These are phyloP conservation scores for Drosophila pseudotakahashii DNA, from an alignment of 2,888 invertebrate genomes.

Conservation along the genomic window DNA sequence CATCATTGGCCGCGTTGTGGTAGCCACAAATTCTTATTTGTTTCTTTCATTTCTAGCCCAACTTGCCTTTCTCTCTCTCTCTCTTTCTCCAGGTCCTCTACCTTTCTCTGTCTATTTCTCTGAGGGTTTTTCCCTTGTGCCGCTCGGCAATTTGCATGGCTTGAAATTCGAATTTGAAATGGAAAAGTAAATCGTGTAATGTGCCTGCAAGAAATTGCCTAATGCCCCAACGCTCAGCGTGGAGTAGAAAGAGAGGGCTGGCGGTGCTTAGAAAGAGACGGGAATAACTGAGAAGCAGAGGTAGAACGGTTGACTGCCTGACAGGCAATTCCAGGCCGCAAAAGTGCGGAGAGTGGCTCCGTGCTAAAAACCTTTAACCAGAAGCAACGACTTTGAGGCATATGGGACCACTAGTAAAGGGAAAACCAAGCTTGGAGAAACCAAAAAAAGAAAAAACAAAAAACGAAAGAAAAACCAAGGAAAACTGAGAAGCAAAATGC, in stretches of 20 bases:
- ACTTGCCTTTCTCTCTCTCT: constrained; percentile 3
- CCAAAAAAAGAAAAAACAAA: constrained; percentile 12
- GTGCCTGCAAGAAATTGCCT: constrained; percentile 78
- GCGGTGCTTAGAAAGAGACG: neutral
- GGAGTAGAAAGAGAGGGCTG: constrained; percentile 1
- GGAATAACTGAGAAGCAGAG: neutral
- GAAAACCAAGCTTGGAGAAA: constrained; percentile 35
- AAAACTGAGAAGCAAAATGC: constrained; percentile 29
- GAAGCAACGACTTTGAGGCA: constrained; percentile 68
- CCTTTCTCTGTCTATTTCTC: constrained; percentile 22
- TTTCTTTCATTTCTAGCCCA: constrained; percentile 46
- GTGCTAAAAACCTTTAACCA: constrained; percentile 63
- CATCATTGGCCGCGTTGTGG: constrained; percentile 74
- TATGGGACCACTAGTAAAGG: constrained; percentile 58
- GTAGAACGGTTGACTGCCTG: constrained; percentile 32
- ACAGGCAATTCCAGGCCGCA: constrained; percentile 63
- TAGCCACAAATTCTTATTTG: constrained; percentile 61
- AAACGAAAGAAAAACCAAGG: constrained; percentile 12
- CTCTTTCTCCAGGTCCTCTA: constrained; percentile 11
- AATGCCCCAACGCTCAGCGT: constrained; percentile 55
- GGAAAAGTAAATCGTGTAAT: constrained; percentile 79
- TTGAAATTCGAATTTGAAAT: constrained; percentile 76
- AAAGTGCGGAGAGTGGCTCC: constrained; percentile 64
- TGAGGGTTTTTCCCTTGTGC: constrained; percentile 34
- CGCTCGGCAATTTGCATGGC: constrained; percentile 75